phyloP scores from a whole-genome alignment of 2,888 invertebrate species.

The Podabrus alpinus region DNA sequence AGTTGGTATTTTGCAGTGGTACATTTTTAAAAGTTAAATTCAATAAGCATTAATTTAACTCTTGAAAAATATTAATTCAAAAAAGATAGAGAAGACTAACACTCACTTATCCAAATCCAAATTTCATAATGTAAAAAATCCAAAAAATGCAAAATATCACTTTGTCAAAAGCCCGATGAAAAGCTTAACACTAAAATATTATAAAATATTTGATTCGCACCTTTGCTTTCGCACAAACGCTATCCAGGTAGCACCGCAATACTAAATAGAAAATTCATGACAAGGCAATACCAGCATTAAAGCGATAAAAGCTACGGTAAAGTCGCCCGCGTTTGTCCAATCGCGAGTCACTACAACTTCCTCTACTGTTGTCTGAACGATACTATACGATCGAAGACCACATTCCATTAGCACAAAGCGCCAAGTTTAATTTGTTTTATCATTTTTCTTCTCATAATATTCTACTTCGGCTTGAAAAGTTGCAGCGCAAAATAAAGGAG shows the following conservation, averaged over 20 bases:
- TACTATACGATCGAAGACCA: conserved; percentile 9
- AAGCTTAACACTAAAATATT: conserved; percentile 1
- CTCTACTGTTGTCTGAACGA: conserved; percentile 3
- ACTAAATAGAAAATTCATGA: conserved; percentile 12
- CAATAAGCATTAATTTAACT: too few species aligned
- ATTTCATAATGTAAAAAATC: neutral
- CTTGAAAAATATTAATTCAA: neutral
- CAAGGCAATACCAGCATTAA: conserved; percentile 2
- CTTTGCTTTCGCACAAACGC: conserved; percentile 6
- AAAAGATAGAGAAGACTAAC: neutral
- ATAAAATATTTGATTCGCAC: conserved; percentile 1
- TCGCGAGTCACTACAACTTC: conserved; percentile 16
- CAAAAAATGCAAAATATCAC: neutral
- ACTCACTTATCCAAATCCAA: conserved; percentile 4
- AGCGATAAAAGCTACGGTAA: conserved; percentile 7
- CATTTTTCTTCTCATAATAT: neutral
- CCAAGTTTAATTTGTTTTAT: conserved; percentile 13
- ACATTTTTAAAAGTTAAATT: neutral
- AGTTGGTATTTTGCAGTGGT: neutral
- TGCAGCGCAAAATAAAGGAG: neutral
- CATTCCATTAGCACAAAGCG: conserved; percentile 13
- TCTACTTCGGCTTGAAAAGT: neutral
- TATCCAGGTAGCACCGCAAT: conserved; percentile 10
- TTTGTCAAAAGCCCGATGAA: neutral
- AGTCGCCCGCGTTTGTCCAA: conserved; percentile 9